These are phyloP conservation scores for Lordiphosa mommai DNA, from an alignment of 1,140 invertebrate species.

Conservation along the genomic window DNA sequence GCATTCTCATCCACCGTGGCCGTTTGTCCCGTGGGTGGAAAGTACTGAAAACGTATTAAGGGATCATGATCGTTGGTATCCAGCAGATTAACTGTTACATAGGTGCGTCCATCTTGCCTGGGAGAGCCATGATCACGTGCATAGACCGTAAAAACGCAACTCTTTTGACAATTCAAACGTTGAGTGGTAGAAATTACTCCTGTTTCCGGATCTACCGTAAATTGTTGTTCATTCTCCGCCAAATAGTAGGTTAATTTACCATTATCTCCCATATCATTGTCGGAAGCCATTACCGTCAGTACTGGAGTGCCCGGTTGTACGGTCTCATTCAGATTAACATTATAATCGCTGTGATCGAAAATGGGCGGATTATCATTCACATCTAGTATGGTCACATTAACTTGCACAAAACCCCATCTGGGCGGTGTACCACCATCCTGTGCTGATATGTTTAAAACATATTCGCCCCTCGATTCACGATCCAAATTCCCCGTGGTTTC, in stretches of 20 bases:
- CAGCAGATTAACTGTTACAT: slow-evolving; percentile 95
- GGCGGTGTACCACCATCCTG: slow-evolving; percentile 91
- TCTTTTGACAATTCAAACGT: slow-evolving; percentile 90
- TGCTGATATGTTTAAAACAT: slow-evolving; percentile 93
- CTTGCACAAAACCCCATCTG: slow-evolving; percentile 89
- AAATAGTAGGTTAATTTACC: slow-evolving; percentile 95
- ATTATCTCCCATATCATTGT: slow-evolving; percentile 95
- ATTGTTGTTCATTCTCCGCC: slow-evolving; percentile 90
- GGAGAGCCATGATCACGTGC: slow-evolving; percentile 95
- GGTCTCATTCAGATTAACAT: slow-evolving; percentile 94
- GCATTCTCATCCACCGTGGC: slow-evolving; percentile 97
- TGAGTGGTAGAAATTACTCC: slow-evolving; percentile 92
- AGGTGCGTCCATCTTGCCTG: slow-evolving; percentile 93
- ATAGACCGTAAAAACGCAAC: slow-evolving; percentile 96
- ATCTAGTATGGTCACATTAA: slow-evolving; percentile 95
- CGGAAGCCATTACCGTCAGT: slow-evolving; percentile 93
- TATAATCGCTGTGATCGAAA: slow-evolving; percentile 95
- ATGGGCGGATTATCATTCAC: slow-evolving; percentile 97
- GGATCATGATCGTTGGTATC: slow-evolving; percentile 98
- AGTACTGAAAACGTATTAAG: slow-evolving; percentile 93
- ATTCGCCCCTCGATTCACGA: slow-evolving; percentile 90
- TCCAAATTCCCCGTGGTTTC: slow-evolving; percentile 95
- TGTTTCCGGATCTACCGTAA: slow-evolving; percentile 92
- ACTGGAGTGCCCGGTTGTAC: slow-evolving; percentile 92
- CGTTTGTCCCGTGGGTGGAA: slow-evolving; percentile 89